A percentile compares a stretch with the other conserved stretches of the same genome.
These are phyloP conservation scores for Rhyacichthys aspro DNA, from an alignment of 2,797 vertebrate genomes.

Conservation along the genomic window DNA sequence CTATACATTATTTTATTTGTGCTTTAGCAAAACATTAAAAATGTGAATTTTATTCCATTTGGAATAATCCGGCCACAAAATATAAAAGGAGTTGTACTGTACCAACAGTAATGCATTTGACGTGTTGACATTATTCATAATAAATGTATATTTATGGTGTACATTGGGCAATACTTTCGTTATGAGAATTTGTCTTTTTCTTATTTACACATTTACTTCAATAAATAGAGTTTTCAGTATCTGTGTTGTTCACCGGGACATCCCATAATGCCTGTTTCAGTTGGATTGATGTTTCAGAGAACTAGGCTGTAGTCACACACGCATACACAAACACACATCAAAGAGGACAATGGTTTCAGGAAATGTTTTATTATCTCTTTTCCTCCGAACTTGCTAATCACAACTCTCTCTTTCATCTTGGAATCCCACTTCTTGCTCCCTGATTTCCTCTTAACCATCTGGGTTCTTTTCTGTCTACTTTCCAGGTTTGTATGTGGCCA, in stretches of 20 bases:
- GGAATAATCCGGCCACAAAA: no score
- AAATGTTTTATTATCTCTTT: conserved; percentile 76
- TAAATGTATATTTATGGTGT: no score
- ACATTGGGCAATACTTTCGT: no score
- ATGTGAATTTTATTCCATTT: no score
- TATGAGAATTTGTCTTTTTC: no score
- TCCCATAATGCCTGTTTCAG: not conserved
- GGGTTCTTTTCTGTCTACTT: conserved; percentile 36
- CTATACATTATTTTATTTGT: not conserved
- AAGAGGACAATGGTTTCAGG: conserved; percentile 75
- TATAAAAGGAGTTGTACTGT: no score
- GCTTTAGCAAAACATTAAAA: no score
- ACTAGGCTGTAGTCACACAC: conserved; percentile 3
- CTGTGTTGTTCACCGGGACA: not conserved
- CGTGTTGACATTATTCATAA: no score
- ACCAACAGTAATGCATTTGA: no score
- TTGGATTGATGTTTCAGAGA: not conserved
- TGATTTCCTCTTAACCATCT: conserved; percentile 11
- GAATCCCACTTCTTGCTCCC: conserved; percentile 45
- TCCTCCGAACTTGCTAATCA: conserved; percentile 75
- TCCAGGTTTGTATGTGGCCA: conserved; percentile 15
- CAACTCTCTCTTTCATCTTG: conserved; percentile 76
- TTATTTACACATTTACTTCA: no score
- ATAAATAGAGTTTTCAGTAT: no score
- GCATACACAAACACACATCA: conserved; percentile 49